These are phyloP conservation scores for Trichonephila clavipes DNA, from an alignment of 1,140 invertebrate species.

Conservation along the genomic window DNA sequence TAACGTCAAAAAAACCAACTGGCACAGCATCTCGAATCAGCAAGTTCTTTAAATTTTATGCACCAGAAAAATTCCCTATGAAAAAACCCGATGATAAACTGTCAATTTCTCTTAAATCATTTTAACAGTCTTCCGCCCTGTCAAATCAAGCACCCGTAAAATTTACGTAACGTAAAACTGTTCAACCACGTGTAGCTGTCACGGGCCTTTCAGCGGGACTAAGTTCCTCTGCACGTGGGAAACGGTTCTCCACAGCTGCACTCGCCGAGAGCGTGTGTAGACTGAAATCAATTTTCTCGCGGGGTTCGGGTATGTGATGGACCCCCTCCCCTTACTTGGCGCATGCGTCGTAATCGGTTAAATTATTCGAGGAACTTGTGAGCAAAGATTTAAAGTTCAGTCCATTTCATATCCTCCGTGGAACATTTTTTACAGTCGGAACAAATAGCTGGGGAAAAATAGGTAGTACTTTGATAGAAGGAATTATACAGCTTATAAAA, in stretches of 20 bases:
- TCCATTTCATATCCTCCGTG: too few relatives aligned
- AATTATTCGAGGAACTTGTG: slow-evolving; percentile 21
- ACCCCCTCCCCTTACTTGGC: not conserved
- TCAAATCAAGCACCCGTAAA: not conserved
- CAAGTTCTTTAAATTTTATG: not conserved
- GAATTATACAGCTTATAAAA: too few relatives aligned
- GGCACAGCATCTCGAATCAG: not conserved
- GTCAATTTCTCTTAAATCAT: slow-evolving; percentile 5
- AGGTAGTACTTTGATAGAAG: too few relatives aligned
- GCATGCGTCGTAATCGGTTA: not conserved
- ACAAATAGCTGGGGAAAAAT: too few relatives aligned
- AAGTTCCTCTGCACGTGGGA: not conserved
- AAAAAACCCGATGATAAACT: not conserved
- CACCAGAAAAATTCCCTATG: slow-evolving; percentile 16
- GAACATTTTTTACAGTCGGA: too few relatives aligned
- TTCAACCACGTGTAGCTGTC: slow-evolving; percentile 43
- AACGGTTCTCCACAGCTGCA: not conserved
- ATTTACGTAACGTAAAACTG: not conserved
- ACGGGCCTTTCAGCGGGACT: not conserved
- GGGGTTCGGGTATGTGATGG: slow-evolving; percentile 19
- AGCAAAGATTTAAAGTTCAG: not conserved
- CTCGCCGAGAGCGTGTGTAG: not conserved
- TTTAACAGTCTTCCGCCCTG: not conserved
- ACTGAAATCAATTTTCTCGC: slow-evolving; percentile 62
- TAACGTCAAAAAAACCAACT: not conserved